Conservation (phyloP, 1,140 invertebrate species). For the Holcopasites calliopsidis region DNA sequence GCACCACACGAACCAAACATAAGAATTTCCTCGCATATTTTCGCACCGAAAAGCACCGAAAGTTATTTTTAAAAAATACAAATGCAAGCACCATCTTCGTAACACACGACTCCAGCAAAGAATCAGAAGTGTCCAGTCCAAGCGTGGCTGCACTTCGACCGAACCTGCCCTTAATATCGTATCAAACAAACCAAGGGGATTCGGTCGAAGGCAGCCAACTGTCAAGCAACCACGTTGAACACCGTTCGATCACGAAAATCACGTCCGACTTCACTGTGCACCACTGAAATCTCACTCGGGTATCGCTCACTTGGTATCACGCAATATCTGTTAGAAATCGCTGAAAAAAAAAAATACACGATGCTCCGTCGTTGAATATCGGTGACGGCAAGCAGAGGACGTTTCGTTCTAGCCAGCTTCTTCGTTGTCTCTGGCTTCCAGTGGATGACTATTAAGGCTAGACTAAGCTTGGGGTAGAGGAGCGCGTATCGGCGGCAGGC, state of each 20-base stretch:
- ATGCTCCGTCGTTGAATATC: neutral
- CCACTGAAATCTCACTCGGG: neutral
- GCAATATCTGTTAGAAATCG: neutral
- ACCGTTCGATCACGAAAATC: neutral
- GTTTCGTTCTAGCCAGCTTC: conserved; percentile 1
- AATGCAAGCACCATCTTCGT: conserved; percentile 67
- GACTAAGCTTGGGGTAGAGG: conserved; percentile 47
- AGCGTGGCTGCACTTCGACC: conserved; percentile 67
- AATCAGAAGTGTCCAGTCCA: conserved; percentile 66
- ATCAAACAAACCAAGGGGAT: conserved; percentile 8
- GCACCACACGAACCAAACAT: neutral
- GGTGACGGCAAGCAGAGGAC: neutral
- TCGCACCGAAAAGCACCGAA: neutral
- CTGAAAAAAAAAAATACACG: neutral
- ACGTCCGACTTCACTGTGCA: neutral
- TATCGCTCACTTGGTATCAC: neutral
- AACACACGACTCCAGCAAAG: conserved; percentile 19
- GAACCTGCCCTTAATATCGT: conserved; percentile 4
- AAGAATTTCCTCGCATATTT: neutral
- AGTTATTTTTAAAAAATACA: conserved; percentile 2
- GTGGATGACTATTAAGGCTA: conserved; percentile 66
- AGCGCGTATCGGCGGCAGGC: conserved; percentile 31
- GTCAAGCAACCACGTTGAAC: conserved; percentile 33
- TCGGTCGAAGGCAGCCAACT: conserved; percentile 63
- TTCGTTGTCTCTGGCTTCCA: conserved; percentile 58